Conservation (phyloP, 2,113 vertebrate genomes). For the Sinocyclocheilus maitianheensis region DNA sequence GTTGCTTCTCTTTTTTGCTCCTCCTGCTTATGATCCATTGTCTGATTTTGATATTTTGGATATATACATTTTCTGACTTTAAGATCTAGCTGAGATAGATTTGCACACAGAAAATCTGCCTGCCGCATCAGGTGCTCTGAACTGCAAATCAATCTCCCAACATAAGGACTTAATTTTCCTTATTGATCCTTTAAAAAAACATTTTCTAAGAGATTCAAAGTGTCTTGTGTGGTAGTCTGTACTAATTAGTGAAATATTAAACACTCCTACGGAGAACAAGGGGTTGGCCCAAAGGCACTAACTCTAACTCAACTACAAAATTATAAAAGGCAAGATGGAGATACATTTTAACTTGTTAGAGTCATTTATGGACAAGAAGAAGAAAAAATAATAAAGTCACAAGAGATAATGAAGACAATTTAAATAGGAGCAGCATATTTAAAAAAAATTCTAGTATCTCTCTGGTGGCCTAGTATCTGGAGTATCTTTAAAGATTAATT, state of each 20-base stretch:
- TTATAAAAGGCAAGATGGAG: constrained; percentile 18
- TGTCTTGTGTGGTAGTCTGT: neutral
- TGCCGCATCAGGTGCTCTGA: neutral
- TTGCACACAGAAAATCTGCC: neutral
- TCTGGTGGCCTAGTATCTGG: no score
- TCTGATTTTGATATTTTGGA: no score
- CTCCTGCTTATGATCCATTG: no score
- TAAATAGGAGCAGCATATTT: neutral
- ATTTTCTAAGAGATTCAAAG: constrained; percentile 10
- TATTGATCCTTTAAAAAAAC: neutral
- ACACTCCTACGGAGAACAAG: constrained; percentile 12
- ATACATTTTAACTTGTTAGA: neutral
- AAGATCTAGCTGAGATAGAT: neutral
- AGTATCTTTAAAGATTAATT: neutral
- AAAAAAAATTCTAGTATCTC: neutral
- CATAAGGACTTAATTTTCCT: neutral
- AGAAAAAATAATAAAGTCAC: neutral
- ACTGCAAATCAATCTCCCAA: neutral
- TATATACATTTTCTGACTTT: neutral
- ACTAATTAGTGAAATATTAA: constrained; percentile 25
- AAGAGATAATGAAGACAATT: neutral
- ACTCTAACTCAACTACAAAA: constrained; percentile 30
- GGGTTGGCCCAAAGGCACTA: constrained; percentile 33
- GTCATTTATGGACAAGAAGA: constrained; percentile 20
- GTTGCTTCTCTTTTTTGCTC: no score